Conservation (phyloP, 2,888 invertebrate genomes). For the Glaucopsyche alexis region DNA sequence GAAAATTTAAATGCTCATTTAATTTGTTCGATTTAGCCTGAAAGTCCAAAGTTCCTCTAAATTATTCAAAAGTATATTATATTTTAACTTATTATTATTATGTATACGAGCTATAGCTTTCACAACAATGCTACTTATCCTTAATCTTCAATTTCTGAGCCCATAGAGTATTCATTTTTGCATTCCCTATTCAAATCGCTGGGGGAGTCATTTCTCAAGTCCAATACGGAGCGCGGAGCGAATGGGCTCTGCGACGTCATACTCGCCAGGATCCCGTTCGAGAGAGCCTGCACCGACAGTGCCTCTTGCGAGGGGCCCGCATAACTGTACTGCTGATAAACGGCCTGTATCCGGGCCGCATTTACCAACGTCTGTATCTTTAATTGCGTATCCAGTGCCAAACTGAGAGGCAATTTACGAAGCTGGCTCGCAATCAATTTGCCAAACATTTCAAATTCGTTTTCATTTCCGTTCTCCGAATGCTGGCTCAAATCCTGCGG, state of each 20-base stretch:
- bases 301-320: conserved; percentile 73
- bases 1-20: neutral
- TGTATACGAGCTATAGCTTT: conserved; percentile 18
- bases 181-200: conserved; percentile 65
- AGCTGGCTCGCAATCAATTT: conserved; percentile 73
- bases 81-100: neutral
- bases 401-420: conserved; percentile 66
- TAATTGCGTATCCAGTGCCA: conserved; percentile 71
- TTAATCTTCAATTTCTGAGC: conserved; percentile 67
- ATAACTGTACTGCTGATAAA: conserved; percentile 74
- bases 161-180: conserved; percentile 64
- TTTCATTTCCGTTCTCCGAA: conserved; percentile 70
- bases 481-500: conserved; percentile 74
- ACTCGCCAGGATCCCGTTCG: conserved; percentile 70
- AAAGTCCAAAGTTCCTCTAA: neutral
- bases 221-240: conserved; percentile 54
- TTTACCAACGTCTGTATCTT: conserved; percentile 74
- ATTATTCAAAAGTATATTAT: neutral
- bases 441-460: conserved; percentile 76
- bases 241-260: conserved; percentile 65
- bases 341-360: conserved; percentile 71
- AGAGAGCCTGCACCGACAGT: conserved; percentile 69
- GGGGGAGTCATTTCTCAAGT: conserved; percentile 62
- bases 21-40: neutral
- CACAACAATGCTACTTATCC: conserved; percentile 2